These are phyloP conservation scores for Calameuta pallipes DNA, from an alignment of 2,888 invertebrate genomes.

Conservation along the genomic window DNA sequence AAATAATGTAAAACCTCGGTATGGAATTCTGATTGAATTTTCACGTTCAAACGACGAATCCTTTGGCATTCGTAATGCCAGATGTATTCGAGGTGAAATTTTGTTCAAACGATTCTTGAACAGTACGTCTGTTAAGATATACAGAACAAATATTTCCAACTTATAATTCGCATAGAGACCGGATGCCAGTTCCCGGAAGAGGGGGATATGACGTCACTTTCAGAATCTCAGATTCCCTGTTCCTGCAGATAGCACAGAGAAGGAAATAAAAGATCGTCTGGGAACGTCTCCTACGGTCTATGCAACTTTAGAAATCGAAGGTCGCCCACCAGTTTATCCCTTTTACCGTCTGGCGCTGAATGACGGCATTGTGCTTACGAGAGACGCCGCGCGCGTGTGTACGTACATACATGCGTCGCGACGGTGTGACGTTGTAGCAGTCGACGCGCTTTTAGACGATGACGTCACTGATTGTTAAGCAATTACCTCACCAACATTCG, in stretches of 20 bases:
- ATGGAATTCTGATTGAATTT: background rate
- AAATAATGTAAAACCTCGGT: background rate
- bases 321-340: background rate
- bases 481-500: conserved; percentile 45
- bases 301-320: background rate
- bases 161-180: background rate
- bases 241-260: background rate
- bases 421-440: background rate
- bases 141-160: background rate
- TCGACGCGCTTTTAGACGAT: conserved; percentile 46
- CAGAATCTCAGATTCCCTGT: background rate
- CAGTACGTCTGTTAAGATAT: background rate
- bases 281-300: background rate
- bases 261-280: background rate
- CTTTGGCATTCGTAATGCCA: background rate
- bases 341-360: background rate
- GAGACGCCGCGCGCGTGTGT: background rate
- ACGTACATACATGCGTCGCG: no score
- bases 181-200: background rate
- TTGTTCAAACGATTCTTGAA: background rate
- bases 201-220: background rate
- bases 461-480: conserved; percentile 54
- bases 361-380: background rate
- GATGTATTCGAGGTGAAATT: background rate
- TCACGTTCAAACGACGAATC: background rate